These are phyloP conservation scores for Falco punctatus DNA, from an alignment of 2,113 vertebrate genomes.

Conservation along the genomic window DNA sequence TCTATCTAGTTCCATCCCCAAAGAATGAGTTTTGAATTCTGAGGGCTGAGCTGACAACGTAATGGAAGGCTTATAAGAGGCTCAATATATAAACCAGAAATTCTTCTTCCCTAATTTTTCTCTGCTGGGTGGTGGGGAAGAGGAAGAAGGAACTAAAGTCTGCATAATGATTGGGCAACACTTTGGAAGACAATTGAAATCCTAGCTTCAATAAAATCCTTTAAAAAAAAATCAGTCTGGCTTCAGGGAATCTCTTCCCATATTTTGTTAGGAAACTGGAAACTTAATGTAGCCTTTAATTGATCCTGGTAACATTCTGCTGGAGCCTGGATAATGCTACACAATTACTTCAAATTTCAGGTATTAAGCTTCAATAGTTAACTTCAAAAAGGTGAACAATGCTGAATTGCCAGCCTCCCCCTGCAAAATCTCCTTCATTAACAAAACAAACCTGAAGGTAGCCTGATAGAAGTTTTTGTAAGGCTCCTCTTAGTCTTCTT, in stretches of 20 bases:
- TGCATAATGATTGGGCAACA: background rate
- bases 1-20: constrained; percentile 35
- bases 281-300: background rate
- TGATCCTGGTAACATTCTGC: background rate
- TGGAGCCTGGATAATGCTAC: background rate
- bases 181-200: constrained; percentile 23
- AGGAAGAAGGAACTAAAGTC: background rate
- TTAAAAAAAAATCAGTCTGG: background rate
- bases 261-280: background rate
- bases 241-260: background rate
- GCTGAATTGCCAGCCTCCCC: background rate
- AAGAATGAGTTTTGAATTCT: constrained; percentile 44
- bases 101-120: background rate
- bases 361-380: background rate
- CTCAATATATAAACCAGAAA: constrained; percentile 17
- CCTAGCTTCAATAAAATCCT: constrained; percentile 15
- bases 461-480: background rate
- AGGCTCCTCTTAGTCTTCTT: background rate
- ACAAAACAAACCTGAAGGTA: background rate
- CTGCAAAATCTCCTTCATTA: background rate
- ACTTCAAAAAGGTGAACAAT: background rate
- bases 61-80: constrained; percentile 38
- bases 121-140: background rate
- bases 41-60: constrained; percentile 36
- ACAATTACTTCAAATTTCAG: constrained; percentile 20